Evolutionary conservation across 92 coral and sea anemone genomes (phyloP).

Genomic region (Diadumene lineata): DNA sequence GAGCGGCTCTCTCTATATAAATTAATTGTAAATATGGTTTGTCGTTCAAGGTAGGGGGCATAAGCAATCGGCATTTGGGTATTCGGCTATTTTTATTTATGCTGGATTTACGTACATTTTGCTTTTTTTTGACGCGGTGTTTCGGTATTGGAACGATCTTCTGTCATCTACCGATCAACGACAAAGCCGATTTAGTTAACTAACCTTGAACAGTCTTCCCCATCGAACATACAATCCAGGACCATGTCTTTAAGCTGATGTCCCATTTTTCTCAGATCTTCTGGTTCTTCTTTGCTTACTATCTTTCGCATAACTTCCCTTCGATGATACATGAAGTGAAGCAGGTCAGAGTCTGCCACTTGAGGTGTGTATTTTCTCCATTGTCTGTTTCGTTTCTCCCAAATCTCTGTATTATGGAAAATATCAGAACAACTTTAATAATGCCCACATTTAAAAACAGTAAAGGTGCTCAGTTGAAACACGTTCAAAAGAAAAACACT

Average conservation of each 20-base stretch:
- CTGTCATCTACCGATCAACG: too few species aligned
- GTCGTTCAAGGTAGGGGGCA: too few species aligned
- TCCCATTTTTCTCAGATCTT: slow-evolving; percentile 19
- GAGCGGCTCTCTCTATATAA: too few species aligned
- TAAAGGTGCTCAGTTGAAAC: background rate
- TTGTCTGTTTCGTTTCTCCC: background rate
- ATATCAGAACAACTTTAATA: too few species aligned
- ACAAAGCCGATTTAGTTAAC: too few species aligned
- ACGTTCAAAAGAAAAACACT: too few species aligned
- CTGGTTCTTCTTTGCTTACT: background rate
- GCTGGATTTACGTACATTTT: too few species aligned
- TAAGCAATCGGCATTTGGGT: too few species aligned
- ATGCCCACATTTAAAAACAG: background rate
- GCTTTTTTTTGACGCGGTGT: too few species aligned
- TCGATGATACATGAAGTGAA: background rate
- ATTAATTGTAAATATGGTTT: too few species aligned
- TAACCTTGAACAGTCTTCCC: slow-evolving; percentile 47
- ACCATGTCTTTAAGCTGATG: slow-evolving; percentile 63
- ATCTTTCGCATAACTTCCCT: background rate
- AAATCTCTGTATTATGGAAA: background rate
- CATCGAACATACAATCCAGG: slow-evolving; percentile 44
- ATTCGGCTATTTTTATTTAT: too few species aligned
- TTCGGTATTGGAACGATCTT: too few species aligned
- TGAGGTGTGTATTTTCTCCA: background rate
- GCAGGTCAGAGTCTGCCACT: background rate